Conservation (phyloP, 1,140 invertebrate species). For the Bombus vancouverensis region DNA sequence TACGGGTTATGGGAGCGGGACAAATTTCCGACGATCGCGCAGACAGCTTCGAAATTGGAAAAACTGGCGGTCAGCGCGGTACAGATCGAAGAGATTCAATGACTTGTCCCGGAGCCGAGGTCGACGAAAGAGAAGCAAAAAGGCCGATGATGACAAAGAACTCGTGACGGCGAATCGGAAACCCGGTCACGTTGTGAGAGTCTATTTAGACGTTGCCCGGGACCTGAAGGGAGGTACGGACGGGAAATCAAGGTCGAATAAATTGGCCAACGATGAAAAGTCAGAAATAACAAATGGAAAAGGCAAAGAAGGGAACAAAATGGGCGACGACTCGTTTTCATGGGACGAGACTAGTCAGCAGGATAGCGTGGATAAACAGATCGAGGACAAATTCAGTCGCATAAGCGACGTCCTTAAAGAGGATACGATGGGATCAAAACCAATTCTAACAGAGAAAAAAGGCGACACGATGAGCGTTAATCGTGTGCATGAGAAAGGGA, state of each 20-base stretch:
- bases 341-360: slow-evolving; percentile 15
- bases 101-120: neutral
- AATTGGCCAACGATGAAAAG: neutral
- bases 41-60: slow-evolving; percentile 4
- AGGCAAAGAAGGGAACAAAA: too few species aligned
- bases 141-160: neutral
- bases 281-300: neutral
- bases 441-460: neutral
- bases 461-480: neutral
- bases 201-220: slow-evolving; percentile 14
- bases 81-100: neutral
- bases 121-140: neutral
- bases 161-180: neutral
- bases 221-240: neutral
- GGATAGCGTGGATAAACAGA: slow-evolving; percentile 61
- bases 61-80: neutral
- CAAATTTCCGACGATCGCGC: neutral
- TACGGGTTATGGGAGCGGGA: neutral
- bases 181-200: neutral
- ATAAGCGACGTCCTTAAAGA: slow-evolving; percentile 66
- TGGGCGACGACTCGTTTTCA: too few species aligned
- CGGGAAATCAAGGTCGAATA: neutral
- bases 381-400: slow-evolving; percentile 67
- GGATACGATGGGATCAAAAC: slow-evolving; percentile 10
- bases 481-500: neutral